Evolutionary conservation across 1,140 invertebrate species (phyloP).

Genomic region (Zelostemma sp.): DNA sequence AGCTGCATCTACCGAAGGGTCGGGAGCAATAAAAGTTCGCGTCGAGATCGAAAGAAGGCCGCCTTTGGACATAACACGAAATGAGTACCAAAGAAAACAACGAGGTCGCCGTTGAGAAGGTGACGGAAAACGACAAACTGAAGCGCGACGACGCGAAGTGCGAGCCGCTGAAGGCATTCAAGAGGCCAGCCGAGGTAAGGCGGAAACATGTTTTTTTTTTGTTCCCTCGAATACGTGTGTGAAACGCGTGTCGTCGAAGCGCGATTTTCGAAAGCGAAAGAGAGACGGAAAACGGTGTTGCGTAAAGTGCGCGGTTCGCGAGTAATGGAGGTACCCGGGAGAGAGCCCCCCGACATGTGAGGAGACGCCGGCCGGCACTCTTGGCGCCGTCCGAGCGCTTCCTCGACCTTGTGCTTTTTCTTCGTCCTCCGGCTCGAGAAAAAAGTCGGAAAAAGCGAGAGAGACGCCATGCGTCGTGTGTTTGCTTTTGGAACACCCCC

Average conservation of each 20-base stretch:
- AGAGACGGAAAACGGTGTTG: constrained; percentile 12
- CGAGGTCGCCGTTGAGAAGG: constrained; percentile 86
- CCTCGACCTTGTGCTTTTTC: background rate
- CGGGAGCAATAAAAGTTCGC: too few species aligned
- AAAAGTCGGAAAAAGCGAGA: constrained; percentile 7
- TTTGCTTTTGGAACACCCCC: constrained; percentile 51
- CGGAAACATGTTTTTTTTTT: constrained; percentile 3
- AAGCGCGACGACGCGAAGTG: constrained; percentile 76
- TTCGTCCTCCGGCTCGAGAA: too few species aligned
- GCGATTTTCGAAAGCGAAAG: background rate
- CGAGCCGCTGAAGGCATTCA: constrained; percentile 83
- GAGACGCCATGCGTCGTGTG: constrained; percentile 43
- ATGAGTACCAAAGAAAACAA: constrained; percentile 90
- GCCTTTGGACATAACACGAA: constrained; percentile 23
- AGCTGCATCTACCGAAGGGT: constrained; percentile 32
- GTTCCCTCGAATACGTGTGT: background rate
- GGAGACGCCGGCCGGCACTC: constrained; percentile 58
- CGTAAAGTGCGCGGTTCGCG: constrained; percentile 13
- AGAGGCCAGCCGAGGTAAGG: constrained; percentile 89
- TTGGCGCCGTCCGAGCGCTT: too few species aligned
- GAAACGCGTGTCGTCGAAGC: background rate
- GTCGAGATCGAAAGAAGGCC: background rate
- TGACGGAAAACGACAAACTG: constrained; percentile 81
- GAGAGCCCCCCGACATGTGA: constrained; percentile 12
- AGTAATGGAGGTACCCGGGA: constrained; percentile 2